These are phyloP conservation scores for Catagonus wagneri DNA, from an alignment of 2,113 vertebrate species.

Conservation along the genomic window DNA sequence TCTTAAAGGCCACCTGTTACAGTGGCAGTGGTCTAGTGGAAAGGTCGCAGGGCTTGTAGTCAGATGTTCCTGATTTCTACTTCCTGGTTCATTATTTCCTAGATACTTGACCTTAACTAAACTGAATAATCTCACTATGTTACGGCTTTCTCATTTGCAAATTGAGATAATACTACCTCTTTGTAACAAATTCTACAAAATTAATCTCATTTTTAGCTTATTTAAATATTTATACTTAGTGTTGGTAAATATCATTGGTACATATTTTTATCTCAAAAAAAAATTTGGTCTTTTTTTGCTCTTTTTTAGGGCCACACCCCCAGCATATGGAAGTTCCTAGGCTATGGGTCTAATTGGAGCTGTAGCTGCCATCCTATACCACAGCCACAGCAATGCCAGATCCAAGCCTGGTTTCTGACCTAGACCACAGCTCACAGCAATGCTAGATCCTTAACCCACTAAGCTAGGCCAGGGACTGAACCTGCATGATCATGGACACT, in stretches of 20 bases:
- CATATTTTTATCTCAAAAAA: too few relatives aligned
- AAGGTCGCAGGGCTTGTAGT: background rate
- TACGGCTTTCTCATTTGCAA: background rate
- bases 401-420: too few relatives aligned
- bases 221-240: background rate
- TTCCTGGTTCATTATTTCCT: background rate
- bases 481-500: too few relatives aligned
- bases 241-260: background rate
- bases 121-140: background rate
- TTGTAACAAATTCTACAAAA: constrained; percentile 38
- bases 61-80: background rate
- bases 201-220: background rate
- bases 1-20: background rate
- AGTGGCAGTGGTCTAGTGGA: background rate
- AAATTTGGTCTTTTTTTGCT: too few relatives aligned
- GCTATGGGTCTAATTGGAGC: too few relatives aligned
- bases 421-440: too few relatives aligned
- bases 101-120: background rate
- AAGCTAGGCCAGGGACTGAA: too few relatives aligned
- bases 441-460: too few relatives aligned
- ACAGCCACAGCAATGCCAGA: too few relatives aligned
- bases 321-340: too few relatives aligned
- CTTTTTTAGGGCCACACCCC: too few relatives aligned
- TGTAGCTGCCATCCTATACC: too few relatives aligned
- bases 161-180: background rate